Evolutionary conservation across 2,797 vertebrate genomes (phyloP).

Genomic region (Manis javanica): DNA sequence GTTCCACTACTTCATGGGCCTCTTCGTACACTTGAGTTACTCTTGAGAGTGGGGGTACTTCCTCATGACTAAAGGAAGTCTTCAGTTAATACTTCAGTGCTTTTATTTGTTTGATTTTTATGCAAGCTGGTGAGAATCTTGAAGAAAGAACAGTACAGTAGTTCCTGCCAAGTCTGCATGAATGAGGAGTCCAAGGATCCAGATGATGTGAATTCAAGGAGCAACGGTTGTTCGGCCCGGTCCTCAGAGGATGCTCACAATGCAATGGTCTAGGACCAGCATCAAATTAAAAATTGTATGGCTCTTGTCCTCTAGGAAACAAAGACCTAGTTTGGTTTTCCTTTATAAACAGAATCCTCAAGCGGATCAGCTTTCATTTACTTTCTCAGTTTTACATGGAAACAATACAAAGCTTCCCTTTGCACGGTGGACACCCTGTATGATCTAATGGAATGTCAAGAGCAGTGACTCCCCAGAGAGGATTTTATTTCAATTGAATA

Average conservation of each 20-base stretch:
- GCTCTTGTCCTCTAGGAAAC: background rate
- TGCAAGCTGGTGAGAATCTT: background rate
- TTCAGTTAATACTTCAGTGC: background rate
- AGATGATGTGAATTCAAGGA: constrained; percentile 14
- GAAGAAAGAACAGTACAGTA: background rate
- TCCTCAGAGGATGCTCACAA: background rate
- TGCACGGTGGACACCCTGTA: background rate
- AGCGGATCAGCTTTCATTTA: constrained; percentile 28
- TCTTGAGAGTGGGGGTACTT: background rate
- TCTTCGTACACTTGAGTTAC: background rate
- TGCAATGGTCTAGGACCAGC: background rate
- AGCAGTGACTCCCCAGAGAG: constrained; percentile 44
- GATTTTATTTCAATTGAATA: constrained; percentile 51
- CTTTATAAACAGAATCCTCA: constrained; percentile 47
- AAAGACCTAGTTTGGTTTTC: background rate
- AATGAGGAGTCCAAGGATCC: background rate
- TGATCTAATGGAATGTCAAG: constrained; percentile 53
- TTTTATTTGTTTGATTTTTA: background rate
- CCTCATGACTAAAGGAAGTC: background rate
- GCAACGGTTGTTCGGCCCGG: background rate
- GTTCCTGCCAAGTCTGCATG: background rate
- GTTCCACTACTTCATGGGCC: background rate
- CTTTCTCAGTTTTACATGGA: constrained; percentile 46
- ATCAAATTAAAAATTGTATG: constrained; percentile 4
- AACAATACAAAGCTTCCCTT: constrained; percentile 15